Conservation (phyloP, 1,140 invertebrate genomes). For the Hylaeus volcanicus region DNA sequence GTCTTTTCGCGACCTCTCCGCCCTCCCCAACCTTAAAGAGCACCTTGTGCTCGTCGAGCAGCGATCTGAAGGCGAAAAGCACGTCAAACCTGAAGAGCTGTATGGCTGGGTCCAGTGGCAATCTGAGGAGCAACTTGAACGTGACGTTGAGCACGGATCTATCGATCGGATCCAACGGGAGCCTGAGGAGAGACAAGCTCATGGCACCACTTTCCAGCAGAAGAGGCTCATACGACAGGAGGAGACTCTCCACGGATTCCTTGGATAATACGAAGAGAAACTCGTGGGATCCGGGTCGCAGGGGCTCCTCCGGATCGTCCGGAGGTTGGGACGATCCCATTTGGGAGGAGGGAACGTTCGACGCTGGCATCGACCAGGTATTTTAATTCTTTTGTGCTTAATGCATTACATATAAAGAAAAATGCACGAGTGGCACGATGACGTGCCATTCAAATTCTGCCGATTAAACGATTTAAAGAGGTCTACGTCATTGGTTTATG, state of each 20-base stretch:
- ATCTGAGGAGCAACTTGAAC: conserved; percentile 71
- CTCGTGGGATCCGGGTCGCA: conserved; percentile 85
- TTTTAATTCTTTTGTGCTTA: background rate
- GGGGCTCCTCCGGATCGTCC: conserved; percentile 82
- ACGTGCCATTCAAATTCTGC: too few relatives aligned
- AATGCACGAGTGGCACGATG: too few relatives aligned
- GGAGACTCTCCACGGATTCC: conserved; percentile 86
- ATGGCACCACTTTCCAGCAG: conserved; percentile 64
- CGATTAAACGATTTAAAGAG: too few relatives aligned
- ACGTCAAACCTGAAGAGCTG: conserved; percentile 73
- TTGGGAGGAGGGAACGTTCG: conserved; percentile 78
- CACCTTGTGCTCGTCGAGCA: conserved; percentile 39
- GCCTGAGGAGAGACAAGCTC: conserved; percentile 68
- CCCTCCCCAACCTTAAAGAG: conserved; percentile 61
- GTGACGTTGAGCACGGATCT: conserved; percentile 77
- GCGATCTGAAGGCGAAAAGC: conserved; percentile 59
- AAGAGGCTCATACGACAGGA: conserved; percentile 81
- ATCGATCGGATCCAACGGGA: conserved; percentile 72
- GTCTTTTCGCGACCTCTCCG: conserved; percentile 57
- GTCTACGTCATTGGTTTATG: too few relatives aligned
- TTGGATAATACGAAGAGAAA: conserved; percentile 85
- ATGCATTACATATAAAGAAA: too few relatives aligned
- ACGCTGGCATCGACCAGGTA: conserved; percentile 38
- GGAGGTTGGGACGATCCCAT: conserved; percentile 82
- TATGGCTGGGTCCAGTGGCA: conserved; percentile 74